These are phyloP conservation scores for Todus mexicanus DNA, from an alignment of 2,797 vertebrate species.

Conservation along the genomic window DNA sequence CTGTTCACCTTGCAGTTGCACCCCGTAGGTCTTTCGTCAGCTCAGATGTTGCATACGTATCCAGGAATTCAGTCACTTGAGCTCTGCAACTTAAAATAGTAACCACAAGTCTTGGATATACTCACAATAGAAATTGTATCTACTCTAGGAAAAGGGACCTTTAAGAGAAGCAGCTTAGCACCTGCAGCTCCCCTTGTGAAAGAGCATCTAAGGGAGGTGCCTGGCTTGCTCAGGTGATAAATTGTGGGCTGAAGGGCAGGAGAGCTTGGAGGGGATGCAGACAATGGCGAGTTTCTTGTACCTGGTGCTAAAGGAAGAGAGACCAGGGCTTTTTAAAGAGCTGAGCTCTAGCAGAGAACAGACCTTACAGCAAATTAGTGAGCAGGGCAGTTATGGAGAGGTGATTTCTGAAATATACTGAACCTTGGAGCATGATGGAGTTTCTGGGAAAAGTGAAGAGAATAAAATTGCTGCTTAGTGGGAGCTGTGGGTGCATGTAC, in stretches of 20 bases:
- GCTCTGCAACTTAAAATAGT: neutral
- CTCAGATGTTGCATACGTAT: neutral
- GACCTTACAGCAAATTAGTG: neutral
- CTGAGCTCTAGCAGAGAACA: neutral
- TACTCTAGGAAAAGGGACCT: neutral
- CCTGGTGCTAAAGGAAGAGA: neutral
- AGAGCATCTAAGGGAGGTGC: neutral
- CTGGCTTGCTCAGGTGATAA: neutral
- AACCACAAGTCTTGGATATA: neutral
- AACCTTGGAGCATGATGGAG: neutral
- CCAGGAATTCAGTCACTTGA: neutral
- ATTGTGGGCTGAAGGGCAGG: neutral
- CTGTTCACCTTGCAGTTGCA: neutral
- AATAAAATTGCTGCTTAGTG: neutral
- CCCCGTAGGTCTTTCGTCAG: neutral
- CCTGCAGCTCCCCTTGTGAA: neutral
- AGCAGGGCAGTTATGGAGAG: neutral
- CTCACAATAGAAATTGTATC: neutral
- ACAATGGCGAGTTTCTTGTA: neutral
- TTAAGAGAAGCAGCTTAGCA: neutral
- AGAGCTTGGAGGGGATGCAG: neutral
- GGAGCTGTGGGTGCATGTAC: neutral
- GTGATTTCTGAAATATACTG: neutral
- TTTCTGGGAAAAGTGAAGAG: neutral
- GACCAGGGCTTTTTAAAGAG: neutral